A percentile compares a stretch with the other conserved stretches of the same genome.
These are phyloP conservation scores for Octopus bimaculoides DNA, from an alignment of 1,140 invertebrate species.

Conservation along the genomic window DNA sequence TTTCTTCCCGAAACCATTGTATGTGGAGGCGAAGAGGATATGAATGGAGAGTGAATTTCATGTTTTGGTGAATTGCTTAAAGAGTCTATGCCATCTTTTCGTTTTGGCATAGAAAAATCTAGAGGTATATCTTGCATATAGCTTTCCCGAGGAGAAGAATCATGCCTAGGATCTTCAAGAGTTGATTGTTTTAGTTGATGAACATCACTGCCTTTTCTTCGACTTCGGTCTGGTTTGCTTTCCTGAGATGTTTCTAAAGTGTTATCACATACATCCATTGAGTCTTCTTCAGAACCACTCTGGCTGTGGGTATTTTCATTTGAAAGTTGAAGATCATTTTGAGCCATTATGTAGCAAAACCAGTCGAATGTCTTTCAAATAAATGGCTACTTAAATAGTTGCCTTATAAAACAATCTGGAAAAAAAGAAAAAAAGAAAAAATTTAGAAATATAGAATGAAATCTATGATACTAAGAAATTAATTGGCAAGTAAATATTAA, in stretches of 20 bases:
- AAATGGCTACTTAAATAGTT: too few species aligned
- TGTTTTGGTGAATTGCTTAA: conserved; percentile 27
- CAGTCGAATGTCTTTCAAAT: too few species aligned
- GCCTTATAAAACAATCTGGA: too few species aligned
- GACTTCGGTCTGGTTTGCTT: not conserved
- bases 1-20: not conserved
- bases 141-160: not conserved
- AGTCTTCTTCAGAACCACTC: conserved; percentile 10
- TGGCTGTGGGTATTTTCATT: conserved; percentile 14
- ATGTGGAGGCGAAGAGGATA: not conserved
- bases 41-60: conserved; percentile 21
- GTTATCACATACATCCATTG: not conserved
- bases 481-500: too few species aligned
- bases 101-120: conserved; percentile 32
- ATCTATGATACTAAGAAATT: too few species aligned
- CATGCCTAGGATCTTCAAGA: not conserved
- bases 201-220: not conserved
- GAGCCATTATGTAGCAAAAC: too few species aligned
- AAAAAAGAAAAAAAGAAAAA: too few species aligned
- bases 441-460: too few species aligned
- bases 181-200: conserved; percentile 8
- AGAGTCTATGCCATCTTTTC: conserved; percentile 20
- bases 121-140: conserved; percentile 29
- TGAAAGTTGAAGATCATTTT: conserved; percentile 18
- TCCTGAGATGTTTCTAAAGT: not conserved